These are phyloP conservation scores for Apotomis betuletana DNA, from an alignment of 2,888 invertebrate genomes.

Conservation along the genomic window DNA sequence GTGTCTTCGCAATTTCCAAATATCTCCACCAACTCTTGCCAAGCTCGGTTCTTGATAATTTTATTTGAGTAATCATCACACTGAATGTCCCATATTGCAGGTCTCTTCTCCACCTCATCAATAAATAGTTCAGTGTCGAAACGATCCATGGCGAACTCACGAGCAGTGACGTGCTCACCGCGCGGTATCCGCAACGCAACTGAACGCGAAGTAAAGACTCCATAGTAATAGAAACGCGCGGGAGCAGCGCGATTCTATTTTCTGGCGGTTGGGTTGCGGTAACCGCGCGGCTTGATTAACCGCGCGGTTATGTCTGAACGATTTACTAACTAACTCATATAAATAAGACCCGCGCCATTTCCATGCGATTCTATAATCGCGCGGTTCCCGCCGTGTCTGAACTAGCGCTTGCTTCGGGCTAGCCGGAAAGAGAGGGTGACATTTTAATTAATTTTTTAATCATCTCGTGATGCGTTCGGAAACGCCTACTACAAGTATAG, in stretches of 20 bases:
- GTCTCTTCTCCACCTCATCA: constrained; percentile 47
- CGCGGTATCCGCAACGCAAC: constrained; percentile 48
- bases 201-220: constrained; percentile 47
- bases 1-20: constrained; percentile 37
- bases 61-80: constrained; percentile 48
- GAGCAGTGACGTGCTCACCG: constrained; percentile 40
- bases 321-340: too few relatives aligned
- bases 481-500: too few relatives aligned
- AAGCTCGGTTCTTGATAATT: constrained; percentile 46
- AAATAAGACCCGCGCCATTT: too few relatives aligned
- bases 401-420: too few relatives aligned
- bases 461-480: too few relatives aligned
- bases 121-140: constrained; percentile 49
- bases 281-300: constrained; percentile 43
- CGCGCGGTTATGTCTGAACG: neutral
- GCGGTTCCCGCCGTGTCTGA: too few relatives aligned
- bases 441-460: too few relatives aligned
- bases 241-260: constrained; percentile 46
- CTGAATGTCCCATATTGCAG: constrained; percentile 47
- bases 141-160: constrained; percentile 43
- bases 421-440: too few relatives aligned
- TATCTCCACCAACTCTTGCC: constrained; percentile 46
- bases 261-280: constrained; percentile 46
- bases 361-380: too few relatives aligned
- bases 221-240: constrained; percentile 47